phyloP scores from a whole-genome alignment of 2,888 invertebrate species.

The Pollenia angustigena region DNA sequence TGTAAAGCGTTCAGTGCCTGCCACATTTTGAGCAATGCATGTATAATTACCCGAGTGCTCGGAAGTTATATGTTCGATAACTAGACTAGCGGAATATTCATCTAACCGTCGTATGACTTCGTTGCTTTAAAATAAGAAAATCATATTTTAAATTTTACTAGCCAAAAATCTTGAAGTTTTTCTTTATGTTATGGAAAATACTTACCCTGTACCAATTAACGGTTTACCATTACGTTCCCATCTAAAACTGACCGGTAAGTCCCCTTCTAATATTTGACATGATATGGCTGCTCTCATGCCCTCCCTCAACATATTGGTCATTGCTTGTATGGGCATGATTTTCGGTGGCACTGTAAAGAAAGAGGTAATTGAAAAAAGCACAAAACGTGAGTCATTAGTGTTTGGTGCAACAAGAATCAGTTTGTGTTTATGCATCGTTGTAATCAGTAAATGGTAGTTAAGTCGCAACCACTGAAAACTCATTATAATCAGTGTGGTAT shows the following conservation, averaged over 20 bases:
- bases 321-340: slow-evolving; percentile 92
- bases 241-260: slow-evolving; percentile 94
- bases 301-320: slow-evolving; percentile 92
- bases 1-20: slow-evolving; percentile 91
- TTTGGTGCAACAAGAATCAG: slow-evolving; percentile 15
- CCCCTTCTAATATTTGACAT: slow-evolving; percentile 96
- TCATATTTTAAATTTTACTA: neutral
- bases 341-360: slow-evolving; percentile 89
- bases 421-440: neutral
- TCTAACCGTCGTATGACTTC: slow-evolving; percentile 88
- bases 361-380: slow-evolving; percentile 32
- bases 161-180: neutral
- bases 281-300: slow-evolving; percentile 95
- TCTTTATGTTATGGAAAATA: slow-evolving; percentile 3
- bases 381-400: slow-evolving; percentile 63
- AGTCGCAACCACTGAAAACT: slow-evolving; percentile 66
- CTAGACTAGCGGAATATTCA: slow-evolving; percentile 93
- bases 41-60: slow-evolving; percentile 95
- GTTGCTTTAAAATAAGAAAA: slow-evolving; percentile 78
- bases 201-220: slow-evolving; percentile 87
- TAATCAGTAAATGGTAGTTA: slow-evolving; percentile 24
- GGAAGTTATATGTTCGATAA: slow-evolving; percentile 93
- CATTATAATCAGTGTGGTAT: slow-evolving; percentile 70
- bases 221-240: slow-evolving; percentile 96
- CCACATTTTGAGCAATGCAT: slow-evolving; percentile 94